Evolutionary conservation across 2,888 invertebrate species (phyloP).

Genomic region (Epinotia demarniana): DNA sequence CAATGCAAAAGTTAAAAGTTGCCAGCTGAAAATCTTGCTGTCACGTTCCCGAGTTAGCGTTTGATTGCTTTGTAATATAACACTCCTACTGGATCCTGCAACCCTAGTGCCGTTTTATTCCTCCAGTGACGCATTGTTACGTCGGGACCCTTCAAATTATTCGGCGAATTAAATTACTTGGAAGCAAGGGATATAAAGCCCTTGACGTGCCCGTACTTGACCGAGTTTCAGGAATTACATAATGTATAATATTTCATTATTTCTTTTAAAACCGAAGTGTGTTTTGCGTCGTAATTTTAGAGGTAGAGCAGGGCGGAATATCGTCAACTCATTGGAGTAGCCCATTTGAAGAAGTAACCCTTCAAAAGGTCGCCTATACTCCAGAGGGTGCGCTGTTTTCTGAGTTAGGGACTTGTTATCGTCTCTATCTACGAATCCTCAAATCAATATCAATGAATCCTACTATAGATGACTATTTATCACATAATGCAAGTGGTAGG

Average conservation of each 20-base stretch:
- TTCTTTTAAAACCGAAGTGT: background rate
- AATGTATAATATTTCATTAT: background rate
- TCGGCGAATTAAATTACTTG: slow-evolving; percentile 22
- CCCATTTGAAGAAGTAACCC: background rate
- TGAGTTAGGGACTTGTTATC: no score
- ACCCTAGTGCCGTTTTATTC: slow-evolving; percentile 8
- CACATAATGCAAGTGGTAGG: background rate
- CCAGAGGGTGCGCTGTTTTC: no score
- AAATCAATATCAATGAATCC: no score
- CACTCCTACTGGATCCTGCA: background rate
- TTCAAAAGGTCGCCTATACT: background rate
- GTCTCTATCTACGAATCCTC: background rate
- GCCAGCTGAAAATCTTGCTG: slow-evolving; percentile 19
- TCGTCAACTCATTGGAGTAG: no score
- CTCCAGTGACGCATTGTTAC: slow-evolving; percentile 5
- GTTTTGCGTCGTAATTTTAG: background rate
- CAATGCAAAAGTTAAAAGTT: slow-evolving; percentile 51
- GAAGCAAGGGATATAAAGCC: slow-evolving; percentile 6
- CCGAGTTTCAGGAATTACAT: slow-evolving; percentile 14
- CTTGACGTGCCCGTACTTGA: slow-evolving; percentile 16
- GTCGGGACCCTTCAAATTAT: slow-evolving; percentile 22
- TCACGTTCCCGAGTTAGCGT: slow-evolving; percentile 2
- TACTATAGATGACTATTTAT: background rate
- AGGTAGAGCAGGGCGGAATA: background rate
- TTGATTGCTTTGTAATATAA: slow-evolving; percentile 12